Evolutionary conservation across 2,797 vertebrate genomes (phyloP).

Genomic region (Sebastolobus alascanus): DNA sequence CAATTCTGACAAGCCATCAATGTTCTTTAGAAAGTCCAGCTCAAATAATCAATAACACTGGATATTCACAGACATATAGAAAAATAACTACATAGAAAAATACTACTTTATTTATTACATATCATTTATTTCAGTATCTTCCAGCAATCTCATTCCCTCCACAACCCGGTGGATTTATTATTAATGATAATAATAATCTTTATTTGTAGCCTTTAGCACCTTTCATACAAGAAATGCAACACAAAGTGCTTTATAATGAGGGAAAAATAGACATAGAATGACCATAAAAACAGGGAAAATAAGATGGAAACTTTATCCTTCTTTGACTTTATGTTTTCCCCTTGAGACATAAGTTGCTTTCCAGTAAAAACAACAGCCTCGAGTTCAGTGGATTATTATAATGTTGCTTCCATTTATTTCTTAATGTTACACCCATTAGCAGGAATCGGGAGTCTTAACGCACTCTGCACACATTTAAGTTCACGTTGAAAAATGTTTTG

Average conservation of each 20-base stretch:
- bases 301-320: neutral
- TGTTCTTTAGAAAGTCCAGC: neutral
- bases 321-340: neutral
- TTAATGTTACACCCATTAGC: slow-evolving; percentile 21
- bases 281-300: neutral
- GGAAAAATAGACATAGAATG: neutral
- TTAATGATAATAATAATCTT: neutral
- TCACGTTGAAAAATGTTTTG: neutral
- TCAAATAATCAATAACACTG: neutral
- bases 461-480: neutral
- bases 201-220: neutral
- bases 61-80: neutral
- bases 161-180: neutral
- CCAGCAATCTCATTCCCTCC: neutral
- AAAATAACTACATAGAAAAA: neutral
- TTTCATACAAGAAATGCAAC: neutral
- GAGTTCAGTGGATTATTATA: slow-evolving; percentile 2
- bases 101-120: no score
- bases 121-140: neutral
- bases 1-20: neutral
- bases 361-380: slow-evolving; percentile 2
- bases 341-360: neutral
- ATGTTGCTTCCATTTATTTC: slow-evolving; percentile 5
- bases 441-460: slow-evolving; percentile 6
- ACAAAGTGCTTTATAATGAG: neutral